Conservation (phyloP, 2,113 vertebrate species). For the Pseudopodoces humilis region DNA sequence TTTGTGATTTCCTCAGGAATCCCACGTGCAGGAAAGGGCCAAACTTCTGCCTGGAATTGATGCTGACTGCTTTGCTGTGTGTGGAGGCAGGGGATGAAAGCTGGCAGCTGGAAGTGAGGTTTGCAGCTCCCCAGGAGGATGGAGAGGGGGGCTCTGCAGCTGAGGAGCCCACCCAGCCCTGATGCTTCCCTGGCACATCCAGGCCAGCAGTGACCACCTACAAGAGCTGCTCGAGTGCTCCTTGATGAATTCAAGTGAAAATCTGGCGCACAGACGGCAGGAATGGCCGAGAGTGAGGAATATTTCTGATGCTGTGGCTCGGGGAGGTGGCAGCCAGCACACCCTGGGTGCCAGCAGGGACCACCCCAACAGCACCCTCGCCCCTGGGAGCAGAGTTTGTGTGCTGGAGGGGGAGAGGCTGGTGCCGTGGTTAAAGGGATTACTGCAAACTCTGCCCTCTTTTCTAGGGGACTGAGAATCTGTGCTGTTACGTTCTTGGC, state of each 20-base stretch:
- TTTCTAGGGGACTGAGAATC: not conserved
- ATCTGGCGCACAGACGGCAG: not conserved
- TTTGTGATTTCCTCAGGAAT: not conserved
- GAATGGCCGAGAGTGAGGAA: accelerated
- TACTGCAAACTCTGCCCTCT: not conserved
- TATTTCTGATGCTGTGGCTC: accelerated
- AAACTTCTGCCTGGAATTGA: not conserved
- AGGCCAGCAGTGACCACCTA: accelerated
- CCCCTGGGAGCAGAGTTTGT: not conserved
- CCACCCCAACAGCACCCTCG: not conserved
- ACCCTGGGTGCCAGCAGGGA: accelerated
- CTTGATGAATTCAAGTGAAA: no score
- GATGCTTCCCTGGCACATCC: accelerated
- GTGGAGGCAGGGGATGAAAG: not conserved
- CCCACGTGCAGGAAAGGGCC: not conserved
- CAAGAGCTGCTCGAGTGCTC: not conserved
- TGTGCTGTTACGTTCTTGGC: constrained; percentile 4
- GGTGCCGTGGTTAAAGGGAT: not conserved
- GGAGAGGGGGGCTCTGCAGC: not conserved
- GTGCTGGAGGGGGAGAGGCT: not conserved
- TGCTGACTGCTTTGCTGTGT: not conserved
- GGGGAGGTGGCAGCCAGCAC: not conserved
- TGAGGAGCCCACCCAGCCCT: accelerated
- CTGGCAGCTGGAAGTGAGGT: not conserved
- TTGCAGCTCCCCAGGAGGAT: not conserved